These are phyloP conservation scores for Zoroaster sp. DNA, from an alignment of 53 echinoderm and acorn worm genomes.

Conservation along the genomic window DNA sequence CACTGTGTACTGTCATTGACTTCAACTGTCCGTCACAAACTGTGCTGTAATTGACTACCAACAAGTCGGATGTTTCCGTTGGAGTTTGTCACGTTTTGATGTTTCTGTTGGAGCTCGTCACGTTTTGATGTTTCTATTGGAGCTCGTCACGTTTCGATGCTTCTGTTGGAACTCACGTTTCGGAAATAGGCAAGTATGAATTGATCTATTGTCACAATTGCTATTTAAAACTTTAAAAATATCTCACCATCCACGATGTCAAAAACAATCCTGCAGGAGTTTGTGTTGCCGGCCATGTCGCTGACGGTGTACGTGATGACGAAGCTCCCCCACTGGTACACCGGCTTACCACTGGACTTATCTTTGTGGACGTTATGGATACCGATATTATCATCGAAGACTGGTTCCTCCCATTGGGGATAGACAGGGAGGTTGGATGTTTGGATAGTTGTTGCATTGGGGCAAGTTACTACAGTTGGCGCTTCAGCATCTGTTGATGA, in stretches of 20 bases:
- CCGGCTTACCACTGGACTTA: background rate
- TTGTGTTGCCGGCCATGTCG: constrained; percentile 37
- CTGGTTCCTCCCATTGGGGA: constrained; percentile 51
- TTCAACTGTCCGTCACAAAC: too few species aligned
- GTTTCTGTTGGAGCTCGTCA: too few species aligned
- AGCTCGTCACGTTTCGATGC: too few species aligned
- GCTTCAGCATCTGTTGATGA: constrained; percentile 46
- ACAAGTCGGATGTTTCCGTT: too few species aligned
- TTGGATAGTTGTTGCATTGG: background rate
- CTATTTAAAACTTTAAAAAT: too few species aligned
- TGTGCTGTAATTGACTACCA: too few species aligned
- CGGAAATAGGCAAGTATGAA: too few species aligned
- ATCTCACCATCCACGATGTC: constrained; percentile 62
- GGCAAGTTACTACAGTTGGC: constrained; percentile 16
- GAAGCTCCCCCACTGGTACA: constrained; percentile 47
- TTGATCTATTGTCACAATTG: too few species aligned
- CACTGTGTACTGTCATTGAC: too few species aligned
- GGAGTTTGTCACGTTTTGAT: too few species aligned
- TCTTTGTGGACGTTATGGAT: background rate
- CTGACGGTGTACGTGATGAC: constrained; percentile 3
- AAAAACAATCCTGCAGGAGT: constrained; percentile 35
- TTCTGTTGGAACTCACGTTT: too few species aligned
- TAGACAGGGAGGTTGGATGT: constrained; percentile 7
- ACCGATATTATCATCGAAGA: constrained; percentile 50
- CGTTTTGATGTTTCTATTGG: too few species aligned